Percentiles rank a stretch among this genome's conserved stretches.
phyloP scores from a whole-genome alignment of 2,888 invertebrate species.

The Eupithecia centaureata region DNA sequence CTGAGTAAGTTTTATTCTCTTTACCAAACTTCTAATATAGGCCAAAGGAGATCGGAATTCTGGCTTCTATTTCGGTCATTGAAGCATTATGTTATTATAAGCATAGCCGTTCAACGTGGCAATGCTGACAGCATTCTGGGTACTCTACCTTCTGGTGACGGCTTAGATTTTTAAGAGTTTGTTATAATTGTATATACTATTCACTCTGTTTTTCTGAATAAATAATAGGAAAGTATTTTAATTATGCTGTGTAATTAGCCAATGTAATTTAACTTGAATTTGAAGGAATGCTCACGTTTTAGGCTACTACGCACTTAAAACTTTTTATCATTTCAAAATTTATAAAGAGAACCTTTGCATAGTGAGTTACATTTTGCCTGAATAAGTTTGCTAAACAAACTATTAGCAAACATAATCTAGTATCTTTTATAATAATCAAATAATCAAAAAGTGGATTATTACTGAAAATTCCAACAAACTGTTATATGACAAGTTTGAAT shows the following conservation, averaged over 20 bases:
- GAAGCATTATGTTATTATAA: too few species aligned
- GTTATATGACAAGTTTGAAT: neutral
- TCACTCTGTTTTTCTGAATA: too few species aligned
- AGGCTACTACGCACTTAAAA: neutral
- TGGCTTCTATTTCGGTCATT: too few species aligned
- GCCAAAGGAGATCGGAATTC: too few species aligned
- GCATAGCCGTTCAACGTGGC: too few species aligned
- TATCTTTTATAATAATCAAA: neutral
- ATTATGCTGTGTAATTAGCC: neutral
- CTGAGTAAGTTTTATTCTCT: conserved; percentile 3
- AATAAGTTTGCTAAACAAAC: neutral
- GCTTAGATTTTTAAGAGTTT: too few species aligned
- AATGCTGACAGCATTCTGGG: too few species aligned
- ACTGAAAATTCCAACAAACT: neutral
- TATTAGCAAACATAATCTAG: too few species aligned
- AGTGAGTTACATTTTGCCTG: neutral
- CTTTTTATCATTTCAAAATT: neutral
- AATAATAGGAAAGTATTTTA: conserved; percentile 5
- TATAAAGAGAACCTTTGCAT: neutral
- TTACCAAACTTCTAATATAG: too few species aligned
- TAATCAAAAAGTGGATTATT: neutral
- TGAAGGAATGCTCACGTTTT: neutral
- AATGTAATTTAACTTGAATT: neutral
- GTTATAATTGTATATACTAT: too few species aligned
- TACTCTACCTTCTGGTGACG: too few species aligned